A percentile compares a stretch with the other conserved stretches of the same genome.
These are phyloP conservation scores for Brotula barbata DNA, from an alignment of 2,797 vertebrate genomes.

Conservation along the genomic window DNA sequence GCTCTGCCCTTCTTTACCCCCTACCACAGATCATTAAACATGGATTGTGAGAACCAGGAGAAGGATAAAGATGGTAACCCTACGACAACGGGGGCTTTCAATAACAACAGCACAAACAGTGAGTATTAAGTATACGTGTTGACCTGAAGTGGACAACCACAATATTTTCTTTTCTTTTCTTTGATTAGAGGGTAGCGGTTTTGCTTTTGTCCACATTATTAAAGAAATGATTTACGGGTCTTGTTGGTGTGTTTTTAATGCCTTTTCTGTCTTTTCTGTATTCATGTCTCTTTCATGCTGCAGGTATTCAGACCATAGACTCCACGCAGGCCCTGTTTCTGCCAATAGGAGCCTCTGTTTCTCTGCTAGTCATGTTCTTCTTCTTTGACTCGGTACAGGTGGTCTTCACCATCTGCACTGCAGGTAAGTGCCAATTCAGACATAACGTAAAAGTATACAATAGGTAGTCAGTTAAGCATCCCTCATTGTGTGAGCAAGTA, in stretches of 20 bases:
- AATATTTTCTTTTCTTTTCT: too few species aligned
- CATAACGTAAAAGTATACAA: slow-evolving; percentile 7
- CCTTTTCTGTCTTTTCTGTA: not conserved
- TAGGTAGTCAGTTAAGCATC: too few species aligned
- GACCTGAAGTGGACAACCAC: not conserved
- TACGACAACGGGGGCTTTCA: slow-evolving; percentile 82
- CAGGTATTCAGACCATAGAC: slow-evolving; percentile 99
- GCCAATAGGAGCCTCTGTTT: slow-evolving; percentile 96
- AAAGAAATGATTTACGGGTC: not conserved
- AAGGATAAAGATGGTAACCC: slow-evolving; percentile 95
- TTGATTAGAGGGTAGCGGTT: not conserved
- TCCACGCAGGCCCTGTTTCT: slow-evolving; percentile 98
- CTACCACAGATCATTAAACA: slow-evolving; percentile 92
- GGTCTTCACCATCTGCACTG: slow-evolving; percentile 99
- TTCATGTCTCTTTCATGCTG: slow-evolving; percentile 24
- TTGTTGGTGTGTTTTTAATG: not conserved
- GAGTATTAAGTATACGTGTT: slow-evolving; percentile 66
- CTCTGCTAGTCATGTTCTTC: slow-evolving; percentile 99
- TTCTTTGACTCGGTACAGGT: slow-evolving; percentile 99
- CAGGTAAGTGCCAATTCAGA: slow-evolving; percentile 80
- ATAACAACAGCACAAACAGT: slow-evolving; percentile 95
- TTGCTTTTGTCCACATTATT: not conserved
- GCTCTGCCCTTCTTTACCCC: not conserved
- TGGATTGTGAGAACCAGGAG: slow-evolving; percentile 99
- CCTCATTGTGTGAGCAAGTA: not conserved